These are phyloP conservation scores for Cheilosia vernalis DNA, from an alignment of 2,888 invertebrate genomes.

Conservation along the genomic window DNA sequence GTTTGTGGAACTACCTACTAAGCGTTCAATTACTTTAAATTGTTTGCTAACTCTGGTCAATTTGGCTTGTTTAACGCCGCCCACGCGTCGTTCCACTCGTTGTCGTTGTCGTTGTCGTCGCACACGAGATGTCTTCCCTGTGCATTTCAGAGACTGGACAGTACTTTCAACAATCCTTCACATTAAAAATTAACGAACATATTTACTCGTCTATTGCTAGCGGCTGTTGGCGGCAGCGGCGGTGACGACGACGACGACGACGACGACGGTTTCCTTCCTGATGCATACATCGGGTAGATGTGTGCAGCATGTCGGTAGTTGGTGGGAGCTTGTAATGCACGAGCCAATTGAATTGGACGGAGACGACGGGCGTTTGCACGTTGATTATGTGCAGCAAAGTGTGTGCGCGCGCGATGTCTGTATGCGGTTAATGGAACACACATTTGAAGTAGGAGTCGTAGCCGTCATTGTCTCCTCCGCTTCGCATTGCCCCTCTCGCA, in stretches of 20 bases:
- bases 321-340: constrained; percentile 72
- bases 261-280: constrained; percentile 45
- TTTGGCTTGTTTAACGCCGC: constrained; percentile 72
- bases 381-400: constrained; percentile 23
- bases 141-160: constrained; percentile 28
- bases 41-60: constrained; percentile 75
- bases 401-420: constrained; percentile 17
- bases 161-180: constrained; percentile 68
- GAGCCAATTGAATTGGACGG: constrained; percentile 73
- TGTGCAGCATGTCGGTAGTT: constrained; percentile 46
- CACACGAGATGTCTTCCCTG: constrained; percentile 33
- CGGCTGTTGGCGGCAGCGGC: constrained; percentile 15
- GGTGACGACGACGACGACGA: constrained; percentile 15
- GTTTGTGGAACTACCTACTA: constrained; percentile 61
- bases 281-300: neutral
- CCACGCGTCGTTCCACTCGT: constrained; percentile 59
- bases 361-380: constrained; percentile 35
- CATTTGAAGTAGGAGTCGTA: constrained; percentile 57
- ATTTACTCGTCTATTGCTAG: constrained; percentile 54
- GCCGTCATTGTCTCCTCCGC: constrained; percentile 39
- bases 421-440: constrained; percentile 53
- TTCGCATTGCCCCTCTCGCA: constrained; percentile 9
- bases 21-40: constrained; percentile 74
- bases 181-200: constrained; percentile 73
- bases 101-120: neutral